Evolutionary conservation across 1,140 invertebrate species (phyloP).

Genomic region (Sesamia nonagrioides): DNA sequence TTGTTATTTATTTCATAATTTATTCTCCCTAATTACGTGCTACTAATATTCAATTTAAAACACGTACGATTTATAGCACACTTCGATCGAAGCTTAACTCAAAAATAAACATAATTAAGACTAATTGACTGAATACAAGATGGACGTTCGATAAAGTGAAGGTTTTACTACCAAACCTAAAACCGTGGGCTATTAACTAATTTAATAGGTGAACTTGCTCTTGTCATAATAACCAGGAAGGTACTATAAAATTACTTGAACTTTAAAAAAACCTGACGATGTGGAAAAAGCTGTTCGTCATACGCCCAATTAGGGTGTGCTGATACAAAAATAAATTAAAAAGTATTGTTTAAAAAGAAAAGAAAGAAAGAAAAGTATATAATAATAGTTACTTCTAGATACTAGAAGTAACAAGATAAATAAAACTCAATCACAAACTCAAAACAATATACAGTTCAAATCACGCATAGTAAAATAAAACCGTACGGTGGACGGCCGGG

Average conservation of each 20-base stretch:
- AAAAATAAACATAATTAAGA: conserved; percentile 40
- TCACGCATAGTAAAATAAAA: too few relatives aligned
- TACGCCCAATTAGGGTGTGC: background rate
- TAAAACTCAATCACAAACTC: too few relatives aligned
- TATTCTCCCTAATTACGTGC: conserved; percentile 18
- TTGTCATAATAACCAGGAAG: conserved; percentile 17
- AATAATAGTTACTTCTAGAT: too few relatives aligned
- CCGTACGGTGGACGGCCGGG: too few relatives aligned
- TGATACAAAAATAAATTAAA: background rate
- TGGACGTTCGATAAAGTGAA: conserved; percentile 13
- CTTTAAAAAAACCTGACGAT: conserved; percentile 18
- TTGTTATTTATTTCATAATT: too few relatives aligned
- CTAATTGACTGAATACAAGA: conserved; percentile 42
- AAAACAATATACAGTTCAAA: too few relatives aligned
- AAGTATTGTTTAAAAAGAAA: background rate
- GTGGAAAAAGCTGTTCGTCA: background rate
- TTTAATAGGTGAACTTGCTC: conserved; percentile 38
- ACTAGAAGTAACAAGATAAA: too few relatives aligned
- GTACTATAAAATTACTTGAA: conserved; percentile 29
- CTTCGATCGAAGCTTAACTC: conserved; percentile 36
- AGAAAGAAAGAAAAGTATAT: too few relatives aligned
- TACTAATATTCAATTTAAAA: conserved; percentile 27
- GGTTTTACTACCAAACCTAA: conserved; percentile 23
- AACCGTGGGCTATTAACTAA: conserved; percentile 44
- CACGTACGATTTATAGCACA: conserved; percentile 14